These are phyloP conservation scores for Mechanitis mazaeus DNA, from an alignment of 2,888 invertebrate species.

Conservation along the genomic window DNA sequence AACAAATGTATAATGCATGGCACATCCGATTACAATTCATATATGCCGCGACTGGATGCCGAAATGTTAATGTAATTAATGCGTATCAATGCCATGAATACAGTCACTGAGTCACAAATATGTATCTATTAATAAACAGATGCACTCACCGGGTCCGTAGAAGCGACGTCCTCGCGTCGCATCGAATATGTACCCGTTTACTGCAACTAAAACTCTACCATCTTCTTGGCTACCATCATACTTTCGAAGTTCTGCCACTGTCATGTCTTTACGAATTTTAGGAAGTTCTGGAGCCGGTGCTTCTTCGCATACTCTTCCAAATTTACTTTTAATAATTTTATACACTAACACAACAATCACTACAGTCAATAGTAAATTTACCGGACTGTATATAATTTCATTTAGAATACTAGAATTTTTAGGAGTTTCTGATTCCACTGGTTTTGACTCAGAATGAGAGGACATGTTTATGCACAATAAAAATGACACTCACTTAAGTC, in stretches of 20 bases:
- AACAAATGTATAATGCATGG: slow-evolving; percentile 1
- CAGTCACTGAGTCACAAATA: slow-evolving; percentile 41
- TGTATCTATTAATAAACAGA: slow-evolving; percentile 57
- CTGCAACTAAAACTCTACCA: slow-evolving; percentile 92
- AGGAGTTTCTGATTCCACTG: slow-evolving; percentile 35
- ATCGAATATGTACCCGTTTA: slow-evolving; percentile 97
- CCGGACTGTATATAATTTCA: slow-evolving; percentile 78
- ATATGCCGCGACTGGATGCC: slow-evolving; percentile 10
- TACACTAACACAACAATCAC: slow-evolving; percentile 81
- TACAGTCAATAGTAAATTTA: slow-evolving; percentile 80
- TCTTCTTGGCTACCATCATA: slow-evolving; percentile 92
- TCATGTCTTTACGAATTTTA: slow-evolving; percentile 92
- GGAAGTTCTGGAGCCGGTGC: slow-evolving; percentile 74
- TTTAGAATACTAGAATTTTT: slow-evolving; percentile 53
- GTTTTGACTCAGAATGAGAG: slow-evolving; percentile 51
- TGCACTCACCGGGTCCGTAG: slow-evolving; percentile 92
- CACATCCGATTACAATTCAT: slow-evolving; percentile 1
- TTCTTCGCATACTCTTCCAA: slow-evolving; percentile 46
- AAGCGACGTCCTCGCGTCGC: slow-evolving; percentile 92
- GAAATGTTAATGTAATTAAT: slow-evolving; percentile 25
- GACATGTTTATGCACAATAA: slow-evolving; percentile 45
- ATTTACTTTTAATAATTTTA: slow-evolving; percentile 78
- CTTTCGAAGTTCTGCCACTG: slow-evolving; percentile 87
- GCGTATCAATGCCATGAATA: slow-evolving; percentile 35
- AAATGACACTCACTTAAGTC: slow-evolving; percentile 25